Percentiles rank a stretch among this genome's conserved stretches.
phyloP scores from a whole-genome alignment of 37 sponge, comb jelly and placozoan species.

The Ianthella basta region DNA sequence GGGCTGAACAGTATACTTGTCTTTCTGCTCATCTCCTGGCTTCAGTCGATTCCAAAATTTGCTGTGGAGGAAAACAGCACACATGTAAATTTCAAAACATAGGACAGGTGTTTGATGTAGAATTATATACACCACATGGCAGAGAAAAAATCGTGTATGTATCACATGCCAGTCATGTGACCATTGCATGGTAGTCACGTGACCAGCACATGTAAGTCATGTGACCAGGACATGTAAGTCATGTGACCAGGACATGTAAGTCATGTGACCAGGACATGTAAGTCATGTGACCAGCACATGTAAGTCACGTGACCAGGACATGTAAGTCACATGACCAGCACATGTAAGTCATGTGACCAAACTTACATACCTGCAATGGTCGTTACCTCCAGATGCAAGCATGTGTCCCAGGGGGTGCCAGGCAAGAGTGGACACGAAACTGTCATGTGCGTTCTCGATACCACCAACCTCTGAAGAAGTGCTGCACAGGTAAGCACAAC shows the following conservation, averaged over 20 bases:
- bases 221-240: no score
- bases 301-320: neutral
- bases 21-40: conserved; percentile 94
- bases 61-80: no score
- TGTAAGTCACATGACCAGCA: neutral
- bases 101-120: no score
- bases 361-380: conserved; percentile 75
- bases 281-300: no score
- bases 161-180: no score
- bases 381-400: conserved; percentile 89
- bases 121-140: no score
- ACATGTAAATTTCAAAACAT: no score
- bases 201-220: no score
- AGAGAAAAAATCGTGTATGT: no score
- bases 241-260: no score
- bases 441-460: conserved; percentile 94
- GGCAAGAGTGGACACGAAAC: conserved; percentile 81
- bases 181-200: no score
- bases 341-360: neutral
- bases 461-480: conserved; percentile 87
- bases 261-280: no score
- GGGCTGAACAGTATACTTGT: conserved; percentile 59
- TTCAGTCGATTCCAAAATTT: conserved; percentile 96
- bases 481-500: conserved; percentile 31
- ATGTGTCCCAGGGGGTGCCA: conserved; percentile 99